phyloP scores from a whole-genome alignment of 2,888 invertebrate genomes.

The Poecilobothrus nobilitatus region DNA sequence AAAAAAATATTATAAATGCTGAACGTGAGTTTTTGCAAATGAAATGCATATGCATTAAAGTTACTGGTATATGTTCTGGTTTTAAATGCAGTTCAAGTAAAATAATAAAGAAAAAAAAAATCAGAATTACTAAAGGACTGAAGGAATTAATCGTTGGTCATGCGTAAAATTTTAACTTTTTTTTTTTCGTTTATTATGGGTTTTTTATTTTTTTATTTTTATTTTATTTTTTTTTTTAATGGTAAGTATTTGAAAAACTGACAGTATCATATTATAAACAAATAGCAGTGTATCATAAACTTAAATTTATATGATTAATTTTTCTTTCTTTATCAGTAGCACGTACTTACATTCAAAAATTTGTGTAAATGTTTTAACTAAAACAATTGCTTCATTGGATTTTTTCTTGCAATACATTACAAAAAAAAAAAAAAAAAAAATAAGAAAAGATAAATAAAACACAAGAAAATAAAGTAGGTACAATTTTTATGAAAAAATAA shows the following conservation, averaged over 20 bases:
- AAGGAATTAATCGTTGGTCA: not conserved
- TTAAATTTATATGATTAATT: not conserved
- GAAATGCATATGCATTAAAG: too few relatives aligned
- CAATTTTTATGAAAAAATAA: too few relatives aligned
- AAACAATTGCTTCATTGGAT: too few relatives aligned
- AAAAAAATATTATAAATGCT: not conserved
- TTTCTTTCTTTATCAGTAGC: not conserved
- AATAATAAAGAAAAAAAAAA: not conserved
- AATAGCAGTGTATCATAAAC: too few relatives aligned
- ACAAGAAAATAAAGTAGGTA: too few relatives aligned
- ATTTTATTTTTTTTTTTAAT: not conserved
- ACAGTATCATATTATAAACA: not conserved
- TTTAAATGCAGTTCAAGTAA: too few relatives aligned
- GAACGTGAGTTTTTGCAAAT: not conserved
- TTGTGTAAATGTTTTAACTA: too few relatives aligned
- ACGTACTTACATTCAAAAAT: not conserved
- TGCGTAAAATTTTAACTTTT: not conserved
- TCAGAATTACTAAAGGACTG: not conserved
- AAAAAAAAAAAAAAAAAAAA: too few relatives aligned
- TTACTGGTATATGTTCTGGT: too few relatives aligned
- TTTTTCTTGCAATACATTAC: too few relatives aligned
- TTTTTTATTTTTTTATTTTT: not conserved
- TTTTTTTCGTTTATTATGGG: too few relatives aligned
- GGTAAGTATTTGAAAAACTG: not conserved
- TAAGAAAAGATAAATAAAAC: too few relatives aligned